A percentile compares a stretch with the other conserved stretches of the same genome.
These are phyloP conservation scores for Grammomys dolichurus DNA, from an alignment of 2,113 vertebrate species.

Conservation along the genomic window DNA sequence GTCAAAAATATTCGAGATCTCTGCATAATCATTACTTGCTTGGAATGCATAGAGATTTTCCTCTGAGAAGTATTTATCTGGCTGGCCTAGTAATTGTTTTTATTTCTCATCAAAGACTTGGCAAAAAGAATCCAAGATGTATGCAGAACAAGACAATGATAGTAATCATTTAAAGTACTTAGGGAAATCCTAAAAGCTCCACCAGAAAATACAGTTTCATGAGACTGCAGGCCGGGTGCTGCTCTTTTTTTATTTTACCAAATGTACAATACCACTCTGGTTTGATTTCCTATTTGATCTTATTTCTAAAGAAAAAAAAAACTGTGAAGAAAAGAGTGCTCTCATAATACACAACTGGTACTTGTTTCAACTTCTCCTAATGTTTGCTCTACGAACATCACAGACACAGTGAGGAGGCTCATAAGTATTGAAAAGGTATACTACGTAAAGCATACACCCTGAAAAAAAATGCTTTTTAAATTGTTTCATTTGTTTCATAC, in stretches of 20 bases:
- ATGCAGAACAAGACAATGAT: conserved; percentile 61
- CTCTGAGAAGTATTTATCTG: conserved; percentile 68
- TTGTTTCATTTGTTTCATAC: neutral
- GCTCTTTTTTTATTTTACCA: conserved; percentile 20
- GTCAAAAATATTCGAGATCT: conserved; percentile 53
- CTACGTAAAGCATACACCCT: neutral
- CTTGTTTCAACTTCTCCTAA: conserved; percentile 7
- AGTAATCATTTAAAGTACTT: conserved; percentile 71
- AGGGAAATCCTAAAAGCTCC: conserved; percentile 67
- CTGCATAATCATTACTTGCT: conserved; percentile 13
- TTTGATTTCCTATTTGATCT: conserved; percentile 44
- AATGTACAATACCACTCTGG: neutral
- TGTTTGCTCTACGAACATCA: neutral
- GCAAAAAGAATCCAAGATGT: conserved; percentile 19
- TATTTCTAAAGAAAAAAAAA: conserved; percentile 36
- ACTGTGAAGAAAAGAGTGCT: neutral
- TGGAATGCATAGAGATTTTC: conserved; percentile 42
- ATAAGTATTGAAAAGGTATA: neutral
- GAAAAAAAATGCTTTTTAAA: conserved; percentile 43
- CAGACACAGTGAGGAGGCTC: neutral
- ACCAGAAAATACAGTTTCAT: conserved; percentile 59
- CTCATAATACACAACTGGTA: neutral
- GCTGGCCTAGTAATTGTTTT: conserved; percentile 64
- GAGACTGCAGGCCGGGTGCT: conserved; percentile 32
- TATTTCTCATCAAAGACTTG: conserved; percentile 60